phyloP scores from a whole-genome alignment of 2,113 vertebrate species.

The Cyprinodon brontotheroides region DNA sequence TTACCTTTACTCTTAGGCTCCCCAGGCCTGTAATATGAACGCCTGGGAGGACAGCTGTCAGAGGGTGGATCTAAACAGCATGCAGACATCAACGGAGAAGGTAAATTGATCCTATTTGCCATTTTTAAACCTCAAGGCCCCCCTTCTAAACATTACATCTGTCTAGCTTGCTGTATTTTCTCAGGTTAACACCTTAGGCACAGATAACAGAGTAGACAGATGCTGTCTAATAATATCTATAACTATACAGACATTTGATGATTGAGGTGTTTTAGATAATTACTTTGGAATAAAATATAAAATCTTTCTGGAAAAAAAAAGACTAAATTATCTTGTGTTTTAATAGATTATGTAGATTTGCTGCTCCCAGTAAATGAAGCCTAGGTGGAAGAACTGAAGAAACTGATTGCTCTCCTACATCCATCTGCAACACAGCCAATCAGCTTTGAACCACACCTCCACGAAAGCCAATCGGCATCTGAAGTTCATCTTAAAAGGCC shows the following conservation, averaged over 20 bases:
- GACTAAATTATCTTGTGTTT: not conserved
- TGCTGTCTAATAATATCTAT: slow-evolving; percentile 21
- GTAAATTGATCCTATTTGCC: slow-evolving; percentile 70
- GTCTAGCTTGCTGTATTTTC: slow-evolving; percentile 26
- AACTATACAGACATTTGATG: slow-evolving; percentile 1
- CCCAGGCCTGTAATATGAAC: slow-evolving; percentile 49
- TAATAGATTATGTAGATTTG: not conserved
- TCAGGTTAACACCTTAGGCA: slow-evolving; percentile 11
- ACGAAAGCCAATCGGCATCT: no score
- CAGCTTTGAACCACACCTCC: no score
- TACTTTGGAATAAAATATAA: no score
- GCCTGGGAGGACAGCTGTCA: slow-evolving; percentile 60
- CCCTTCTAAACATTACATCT: slow-evolving; percentile 51
- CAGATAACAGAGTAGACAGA: slow-evolving; percentile 18
- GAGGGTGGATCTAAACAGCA: slow-evolving; percentile 50
- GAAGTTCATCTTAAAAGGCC: no score
- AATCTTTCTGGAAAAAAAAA: not conserved
- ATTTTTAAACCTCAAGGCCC: slow-evolving; percentile 57
- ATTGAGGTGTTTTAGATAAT: not conserved
- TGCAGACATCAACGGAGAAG: slow-evolving; percentile 49
- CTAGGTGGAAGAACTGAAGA: no score
- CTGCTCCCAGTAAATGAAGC: not conserved
- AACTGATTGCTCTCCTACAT: no score
- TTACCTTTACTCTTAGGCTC: slow-evolving; percentile 16
- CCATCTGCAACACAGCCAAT: no score